phyloP scores from a whole-genome alignment of 2,797 vertebrate genomes.

The Agapornis canus region DNA sequence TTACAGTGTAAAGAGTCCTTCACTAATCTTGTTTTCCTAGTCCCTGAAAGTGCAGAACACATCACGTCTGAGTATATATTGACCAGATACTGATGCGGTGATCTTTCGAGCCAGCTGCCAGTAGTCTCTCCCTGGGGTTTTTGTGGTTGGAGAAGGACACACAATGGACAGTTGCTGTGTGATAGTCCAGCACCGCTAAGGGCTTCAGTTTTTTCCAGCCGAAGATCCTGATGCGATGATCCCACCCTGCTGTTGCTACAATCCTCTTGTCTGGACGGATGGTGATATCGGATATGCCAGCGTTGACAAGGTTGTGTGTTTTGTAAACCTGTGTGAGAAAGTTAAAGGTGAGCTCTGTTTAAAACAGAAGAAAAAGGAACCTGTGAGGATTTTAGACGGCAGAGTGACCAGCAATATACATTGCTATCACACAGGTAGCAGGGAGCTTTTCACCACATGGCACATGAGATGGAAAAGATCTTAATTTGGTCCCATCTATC shows the following conservation, averaged over 20 bases:
- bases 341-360: background rate
- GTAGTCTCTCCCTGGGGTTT: constrained; percentile 75
- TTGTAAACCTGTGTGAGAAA: constrained; percentile 78
- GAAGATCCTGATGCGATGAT: constrained; percentile 89
- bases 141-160: constrained; percentile 87
- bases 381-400: background rate
- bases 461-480: background rate
- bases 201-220: constrained; percentile 91
- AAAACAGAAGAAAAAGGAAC: background rate
- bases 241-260: constrained; percentile 91
- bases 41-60: background rate
- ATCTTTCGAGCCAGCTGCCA: constrained; percentile 93
- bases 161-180: constrained; percentile 84
- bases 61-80: constrained; percentile 80
- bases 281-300: constrained; percentile 87
- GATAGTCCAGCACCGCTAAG: constrained; percentile 90
- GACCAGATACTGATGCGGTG: constrained; percentile 94
- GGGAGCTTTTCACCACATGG: background rate
- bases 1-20: background rate
- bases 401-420: background rate
- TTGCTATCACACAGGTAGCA: background rate
- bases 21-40: background rate
- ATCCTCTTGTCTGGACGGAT: constrained; percentile 88
- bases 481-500: background rate
- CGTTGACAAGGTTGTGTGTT: constrained; percentile 83